Evolutionary conservation across 2,797 vertebrate species (phyloP).

Genomic region (Sebastiscus tertius): DNA sequence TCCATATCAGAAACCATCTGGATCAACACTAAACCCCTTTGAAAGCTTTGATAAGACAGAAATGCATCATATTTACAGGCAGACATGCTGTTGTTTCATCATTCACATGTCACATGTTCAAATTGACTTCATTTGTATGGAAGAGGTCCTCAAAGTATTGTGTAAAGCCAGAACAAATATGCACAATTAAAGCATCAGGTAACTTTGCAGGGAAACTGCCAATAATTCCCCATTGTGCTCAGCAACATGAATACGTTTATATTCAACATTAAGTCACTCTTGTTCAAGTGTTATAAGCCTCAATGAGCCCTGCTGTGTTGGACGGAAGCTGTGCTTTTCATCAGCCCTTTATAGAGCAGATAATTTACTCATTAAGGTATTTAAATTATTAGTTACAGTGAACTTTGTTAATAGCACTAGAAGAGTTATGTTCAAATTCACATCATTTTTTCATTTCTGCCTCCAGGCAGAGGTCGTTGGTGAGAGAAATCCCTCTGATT

Average conservation of each 20-base stretch:
- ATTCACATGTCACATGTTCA: background rate
- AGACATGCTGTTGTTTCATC: background rate
- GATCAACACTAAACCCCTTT: conserved; percentile 8
- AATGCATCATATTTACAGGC: background rate
- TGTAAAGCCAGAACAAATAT: background rate
- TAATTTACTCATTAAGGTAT: background rate
- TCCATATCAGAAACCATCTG: conserved; percentile 17
- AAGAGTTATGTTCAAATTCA: background rate
- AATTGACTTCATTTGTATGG: background rate
- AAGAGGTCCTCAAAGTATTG: background rate
- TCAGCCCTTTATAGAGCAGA: background rate
- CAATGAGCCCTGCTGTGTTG: background rate
- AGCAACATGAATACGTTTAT: background rate
- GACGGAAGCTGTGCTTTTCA: background rate
- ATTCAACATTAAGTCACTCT: background rate
- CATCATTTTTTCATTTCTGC: background rate
- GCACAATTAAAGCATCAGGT: background rate
- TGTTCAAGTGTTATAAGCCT: background rate
- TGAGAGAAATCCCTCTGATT: no score
- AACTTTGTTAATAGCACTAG: background rate
- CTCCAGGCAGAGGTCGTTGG: background rate
- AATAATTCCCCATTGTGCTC: background rate
- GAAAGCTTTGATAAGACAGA: conserved; percentile 16
- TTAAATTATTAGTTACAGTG: background rate
- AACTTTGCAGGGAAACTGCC: background rate